These are phyloP conservation scores for Philonicus albiceps DNA, from an alignment of 2,888 invertebrate species.

Conservation along the genomic window DNA sequence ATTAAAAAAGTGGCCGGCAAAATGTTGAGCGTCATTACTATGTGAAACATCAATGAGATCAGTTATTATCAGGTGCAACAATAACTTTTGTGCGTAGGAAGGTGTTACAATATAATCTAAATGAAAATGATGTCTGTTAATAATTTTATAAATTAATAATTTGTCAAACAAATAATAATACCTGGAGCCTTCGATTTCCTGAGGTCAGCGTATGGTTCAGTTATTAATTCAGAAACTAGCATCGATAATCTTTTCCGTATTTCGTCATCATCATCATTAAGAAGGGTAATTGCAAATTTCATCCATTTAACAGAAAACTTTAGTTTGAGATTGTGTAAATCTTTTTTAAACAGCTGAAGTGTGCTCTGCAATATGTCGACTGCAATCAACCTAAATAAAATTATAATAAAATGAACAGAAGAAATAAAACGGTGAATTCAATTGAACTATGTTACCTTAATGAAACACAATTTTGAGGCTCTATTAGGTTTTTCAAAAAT, in stretches of 20 bases:
- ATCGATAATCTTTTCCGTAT: conserved; percentile 55
- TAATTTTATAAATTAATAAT: background rate
- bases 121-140: background rate
- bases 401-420: background rate
- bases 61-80: background rate
- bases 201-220: background rate
- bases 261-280: conserved; percentile 57
- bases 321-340: conserved; percentile 51
- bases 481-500: conserved; percentile 18
- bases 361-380: conserved; percentile 54
- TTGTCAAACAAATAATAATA: background rate
- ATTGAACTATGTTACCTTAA: conserved; percentile 30
- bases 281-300: conserved; percentile 54
- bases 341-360: conserved; percentile 49
- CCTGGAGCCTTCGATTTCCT: background rate
- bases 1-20: background rate
- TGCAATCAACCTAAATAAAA: conserved; percentile 52
- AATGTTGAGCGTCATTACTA: background rate
- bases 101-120: background rate
- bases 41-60: background rate
- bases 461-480: conserved; percentile 39
- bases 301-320: conserved; percentile 54
- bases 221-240: conserved; percentile 52
- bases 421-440: background rate
- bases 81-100: background rate